Percentiles rank a stretch among this genome's conserved stretches.
These are phyloP conservation scores for Pentamera pediparva DNA, from an alignment of 53 echinoderm and acorn worm genomes.

Conservation along the genomic window DNA sequence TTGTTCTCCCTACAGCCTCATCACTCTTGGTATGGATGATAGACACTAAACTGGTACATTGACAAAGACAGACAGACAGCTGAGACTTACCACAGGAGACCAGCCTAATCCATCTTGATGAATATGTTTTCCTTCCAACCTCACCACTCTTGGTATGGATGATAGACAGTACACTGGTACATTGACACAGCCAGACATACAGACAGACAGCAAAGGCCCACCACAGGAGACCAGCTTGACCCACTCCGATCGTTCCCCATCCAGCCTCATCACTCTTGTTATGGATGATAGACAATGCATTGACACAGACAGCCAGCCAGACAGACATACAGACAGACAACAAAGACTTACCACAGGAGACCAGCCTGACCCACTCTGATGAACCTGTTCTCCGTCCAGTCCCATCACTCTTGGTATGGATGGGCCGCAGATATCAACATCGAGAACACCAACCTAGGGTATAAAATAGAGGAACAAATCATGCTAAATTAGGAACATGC, in stretches of 20 bases:
- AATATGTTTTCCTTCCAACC: no score
- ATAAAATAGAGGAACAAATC: background rate
- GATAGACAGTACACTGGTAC: no score
- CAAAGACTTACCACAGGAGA: constrained; percentile 79
- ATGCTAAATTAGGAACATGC: no score
- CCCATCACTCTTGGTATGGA: constrained; percentile 89
- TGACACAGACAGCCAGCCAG: no score
- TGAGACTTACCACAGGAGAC: no score
- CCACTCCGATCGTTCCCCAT: constrained; percentile 84
- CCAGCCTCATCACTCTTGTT: constrained; percentile 79
- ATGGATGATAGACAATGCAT: constrained; percentile 93
- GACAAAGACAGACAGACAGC: no score
- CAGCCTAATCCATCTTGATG: no score
- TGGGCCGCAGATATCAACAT: constrained; percentile 93
- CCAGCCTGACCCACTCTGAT: constrained; percentile 96
- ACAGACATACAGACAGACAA: background rate
- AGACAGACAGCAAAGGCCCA: constrained; percentile 26
- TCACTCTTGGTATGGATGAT: no score
- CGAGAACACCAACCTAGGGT: constrained; percentile 79
- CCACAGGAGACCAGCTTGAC: constrained; percentile 95
- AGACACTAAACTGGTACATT: no score
- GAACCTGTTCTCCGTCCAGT: constrained; percentile 75
- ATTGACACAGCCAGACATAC: no score
- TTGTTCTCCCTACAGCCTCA: no score
- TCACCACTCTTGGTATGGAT: no score